Conservation (phyloP, 2,888 invertebrate species). For the Drosophila kokeensis region DNA sequence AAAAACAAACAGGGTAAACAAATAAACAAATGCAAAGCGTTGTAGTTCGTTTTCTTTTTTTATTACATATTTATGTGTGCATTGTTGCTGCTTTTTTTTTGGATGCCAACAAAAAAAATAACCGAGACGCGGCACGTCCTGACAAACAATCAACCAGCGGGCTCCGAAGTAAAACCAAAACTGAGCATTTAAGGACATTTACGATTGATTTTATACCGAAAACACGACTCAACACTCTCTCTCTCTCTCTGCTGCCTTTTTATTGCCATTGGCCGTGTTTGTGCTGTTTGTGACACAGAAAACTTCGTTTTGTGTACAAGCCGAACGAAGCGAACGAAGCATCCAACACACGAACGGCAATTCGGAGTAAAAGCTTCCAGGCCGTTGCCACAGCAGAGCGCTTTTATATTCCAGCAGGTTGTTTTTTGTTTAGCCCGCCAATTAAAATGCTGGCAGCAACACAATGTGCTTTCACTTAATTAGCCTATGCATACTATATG, state of each 20-base stretch:
- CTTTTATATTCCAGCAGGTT: conserved; percentile 74
- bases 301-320: conserved; percentile 56
- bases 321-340: conserved; percentile 26
- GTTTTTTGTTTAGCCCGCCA: conserved; percentile 62
- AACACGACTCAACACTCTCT: conserved; percentile 38
- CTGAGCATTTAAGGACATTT: conserved; percentile 80
- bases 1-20: conserved; percentile 18
- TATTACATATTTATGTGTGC: conserved; percentile 26
- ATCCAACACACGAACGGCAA: conserved; percentile 44
- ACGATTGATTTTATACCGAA: conserved; percentile 82
- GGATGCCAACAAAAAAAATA: conserved; percentile 43
- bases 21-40: conserved; percentile 30
- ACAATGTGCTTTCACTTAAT: conserved; percentile 40
- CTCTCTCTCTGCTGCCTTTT: conserved; percentile 30
- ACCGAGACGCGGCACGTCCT: conserved; percentile 44
- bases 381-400: conserved; percentile 12
- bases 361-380: conserved; percentile 58
- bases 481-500: not conserved
- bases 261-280: conserved; percentile 13
- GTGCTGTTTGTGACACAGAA: conserved; percentile 64
- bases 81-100: conserved; percentile 39
- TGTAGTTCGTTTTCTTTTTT: conserved; percentile 19
- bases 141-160: conserved; percentile 53
- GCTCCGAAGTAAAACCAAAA: conserved; percentile 74
- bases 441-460: conserved; percentile 35